Evolutionary conservation across 1,140 invertebrate species (phyloP).

Genomic region (Drosophila melanica): DNA sequence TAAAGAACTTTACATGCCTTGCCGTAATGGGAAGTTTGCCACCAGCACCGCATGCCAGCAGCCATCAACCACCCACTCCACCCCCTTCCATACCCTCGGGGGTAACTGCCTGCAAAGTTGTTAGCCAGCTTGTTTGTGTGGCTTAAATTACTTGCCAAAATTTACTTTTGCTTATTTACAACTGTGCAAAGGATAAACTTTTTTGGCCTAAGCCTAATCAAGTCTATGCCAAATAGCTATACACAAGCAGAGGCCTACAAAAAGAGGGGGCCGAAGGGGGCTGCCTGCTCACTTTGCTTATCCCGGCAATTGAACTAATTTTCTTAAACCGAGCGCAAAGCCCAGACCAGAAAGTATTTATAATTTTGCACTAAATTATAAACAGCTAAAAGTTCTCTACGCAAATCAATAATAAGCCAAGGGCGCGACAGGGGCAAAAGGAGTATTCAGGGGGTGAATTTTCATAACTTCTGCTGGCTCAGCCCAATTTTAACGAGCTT

Average conservation of each 20-base stretch:
- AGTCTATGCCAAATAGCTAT: constrained; percentile 57
- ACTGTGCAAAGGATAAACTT: constrained; percentile 82
- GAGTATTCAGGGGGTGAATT: neutral
- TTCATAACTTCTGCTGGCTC: constrained; percentile 35
- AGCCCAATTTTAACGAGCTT: constrained; percentile 69
- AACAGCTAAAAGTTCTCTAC: constrained; percentile 67
- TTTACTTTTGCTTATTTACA: constrained; percentile 83
- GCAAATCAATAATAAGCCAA: constrained; percentile 49
- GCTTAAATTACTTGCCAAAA: constrained; percentile 82
- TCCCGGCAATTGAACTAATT: constrained; percentile 78
- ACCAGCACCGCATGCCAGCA: neutral
- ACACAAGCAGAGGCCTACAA: neutral
- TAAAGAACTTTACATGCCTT: constrained; percentile 70
- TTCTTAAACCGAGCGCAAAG: constrained; percentile 68
- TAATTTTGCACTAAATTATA: constrained; percentile 76
- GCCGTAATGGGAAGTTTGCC: constrained; percentile 65
- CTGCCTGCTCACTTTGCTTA: constrained; percentile 33
- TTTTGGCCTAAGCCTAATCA: constrained; percentile 78
- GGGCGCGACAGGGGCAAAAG: neutral
- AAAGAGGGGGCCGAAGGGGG: neutral
- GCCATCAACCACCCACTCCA: neutral
- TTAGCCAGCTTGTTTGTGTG: constrained; percentile 82
- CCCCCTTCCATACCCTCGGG: neutral
- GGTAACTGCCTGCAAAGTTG: constrained; percentile 59
- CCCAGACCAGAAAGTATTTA: constrained; percentile 63